phyloP scores from a whole-genome alignment of 2,113 vertebrate genomes.

The Podilymbus podiceps region DNA sequence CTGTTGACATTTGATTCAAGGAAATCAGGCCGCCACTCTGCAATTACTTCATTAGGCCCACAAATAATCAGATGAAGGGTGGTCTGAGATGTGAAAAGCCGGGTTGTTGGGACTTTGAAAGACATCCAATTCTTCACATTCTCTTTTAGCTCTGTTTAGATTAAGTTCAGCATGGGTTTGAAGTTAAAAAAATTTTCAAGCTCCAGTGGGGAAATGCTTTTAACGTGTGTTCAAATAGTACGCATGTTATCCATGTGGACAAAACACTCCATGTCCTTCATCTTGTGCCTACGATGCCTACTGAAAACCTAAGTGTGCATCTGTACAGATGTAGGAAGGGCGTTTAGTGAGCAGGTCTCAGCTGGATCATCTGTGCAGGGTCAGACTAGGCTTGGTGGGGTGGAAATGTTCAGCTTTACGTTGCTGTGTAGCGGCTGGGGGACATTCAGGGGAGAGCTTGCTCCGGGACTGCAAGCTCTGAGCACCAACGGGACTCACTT shows the following conservation, averaged over 20 bases:
- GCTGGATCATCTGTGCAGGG: background rate
- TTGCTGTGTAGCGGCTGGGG: background rate
- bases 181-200: background rate
- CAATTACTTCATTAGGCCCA: slow-evolving; percentile 74
- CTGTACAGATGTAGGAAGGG: background rate
- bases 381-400: background rate
- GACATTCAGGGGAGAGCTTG: background rate
- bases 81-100: slow-evolving; percentile 67
- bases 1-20: slow-evolving; percentile 67
- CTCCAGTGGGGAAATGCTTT: background rate
- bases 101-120: background rate
- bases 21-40: slow-evolving; percentile 62
- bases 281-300: background rate
- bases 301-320: background rate
- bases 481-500: background rate
- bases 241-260: background rate
- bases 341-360: background rate
- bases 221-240: background rate
- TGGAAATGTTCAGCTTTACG: background rate
- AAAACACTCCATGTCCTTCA: background rate
- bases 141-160: slow-evolving; percentile 11
- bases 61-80: slow-evolving; percentile 75
- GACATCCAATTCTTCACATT: background rate
- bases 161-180: background rate
- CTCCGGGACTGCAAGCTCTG: background rate